These are phyloP conservation scores for Periparus ater DNA, from an alignment of 2,797 vertebrate genomes.

Conservation along the genomic window DNA sequence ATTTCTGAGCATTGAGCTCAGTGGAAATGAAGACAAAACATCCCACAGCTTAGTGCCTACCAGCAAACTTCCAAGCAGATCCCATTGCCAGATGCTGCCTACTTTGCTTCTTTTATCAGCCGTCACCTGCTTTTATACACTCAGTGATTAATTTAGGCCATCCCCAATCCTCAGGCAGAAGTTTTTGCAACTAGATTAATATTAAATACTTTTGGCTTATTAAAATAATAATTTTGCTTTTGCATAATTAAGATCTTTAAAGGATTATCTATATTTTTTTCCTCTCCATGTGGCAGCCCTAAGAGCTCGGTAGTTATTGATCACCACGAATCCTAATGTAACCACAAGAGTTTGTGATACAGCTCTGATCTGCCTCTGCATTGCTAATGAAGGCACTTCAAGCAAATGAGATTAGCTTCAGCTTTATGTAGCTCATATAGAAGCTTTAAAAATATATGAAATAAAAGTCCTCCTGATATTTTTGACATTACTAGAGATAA, in stretches of 20 bases:
- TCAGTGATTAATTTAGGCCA: slow-evolving; percentile 15
- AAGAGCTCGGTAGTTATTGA: slow-evolving; percentile 16
- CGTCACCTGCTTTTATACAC: not conserved
- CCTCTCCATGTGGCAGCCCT: not conserved
- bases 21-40: not conserved
- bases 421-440: not conserved
- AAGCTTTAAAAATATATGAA: slow-evolving; percentile 12
- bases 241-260: slow-evolving; percentile 40
- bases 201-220: slow-evolving; percentile 31
- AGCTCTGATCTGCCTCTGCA: not conserved
- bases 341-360: not conserved
- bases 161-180: not conserved
- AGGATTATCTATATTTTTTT: not conserved
- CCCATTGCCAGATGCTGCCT: not conserved
- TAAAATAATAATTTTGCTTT: not conserved
- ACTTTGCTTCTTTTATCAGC: not conserved
- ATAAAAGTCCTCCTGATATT: not conserved
- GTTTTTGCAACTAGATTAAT: slow-evolving; percentile 20
- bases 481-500: not conserved
- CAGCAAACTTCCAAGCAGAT: not conserved
- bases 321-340: slow-evolving; percentile 24
- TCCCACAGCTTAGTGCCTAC: not conserved
- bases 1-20: not conserved
- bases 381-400: not conserved
- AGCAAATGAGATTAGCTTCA: not conserved